Percentiles rank a stretch among this genome's conserved stretches.
These are phyloP conservation scores for Lepidocyrtoides sp. DNA, from an alignment of 2,888 invertebrate genomes.

Conservation along the genomic window DNA sequence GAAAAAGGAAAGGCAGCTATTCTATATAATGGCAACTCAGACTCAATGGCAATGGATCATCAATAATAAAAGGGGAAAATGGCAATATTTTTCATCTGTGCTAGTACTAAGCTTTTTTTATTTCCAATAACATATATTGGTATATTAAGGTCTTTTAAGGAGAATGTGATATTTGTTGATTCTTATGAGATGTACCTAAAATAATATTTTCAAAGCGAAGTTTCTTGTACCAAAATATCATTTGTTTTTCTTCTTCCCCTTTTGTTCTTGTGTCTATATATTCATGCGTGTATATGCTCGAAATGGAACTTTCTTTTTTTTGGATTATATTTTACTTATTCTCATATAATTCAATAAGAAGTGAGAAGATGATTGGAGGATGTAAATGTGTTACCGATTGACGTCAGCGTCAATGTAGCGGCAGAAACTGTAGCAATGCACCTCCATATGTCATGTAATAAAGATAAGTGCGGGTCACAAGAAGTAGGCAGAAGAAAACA, in stretches of 20 bases:
- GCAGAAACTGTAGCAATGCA: not conserved
- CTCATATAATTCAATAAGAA: conserved; percentile 2
- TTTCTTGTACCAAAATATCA: conserved; percentile 51
- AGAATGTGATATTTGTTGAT: conserved; percentile 36
- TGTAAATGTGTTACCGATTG: conserved; percentile 24
- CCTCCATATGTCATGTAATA: conserved; percentile 42
- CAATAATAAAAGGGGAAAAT: not conserved
- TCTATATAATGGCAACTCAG: too few species aligned
- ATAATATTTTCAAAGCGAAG: conserved; percentile 70
- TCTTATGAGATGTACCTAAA: conserved; percentile 34
- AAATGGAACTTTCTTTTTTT: conserved; percentile 23
- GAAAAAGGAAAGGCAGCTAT: too few species aligned
- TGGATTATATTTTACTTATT: conserved; percentile 22
- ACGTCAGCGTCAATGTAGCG: conserved; percentile 52
- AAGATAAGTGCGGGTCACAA: conserved; percentile 59
- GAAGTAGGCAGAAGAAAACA: conserved; percentile 28
- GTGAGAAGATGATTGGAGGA: conserved; percentile 1
- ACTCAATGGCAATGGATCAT: too few species aligned
- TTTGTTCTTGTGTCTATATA: not conserved
- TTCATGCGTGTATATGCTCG: not conserved
- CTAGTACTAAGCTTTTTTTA: too few species aligned
- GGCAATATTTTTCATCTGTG: too few species aligned
- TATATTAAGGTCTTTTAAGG: not conserved
- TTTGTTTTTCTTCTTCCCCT: conserved; percentile 61
- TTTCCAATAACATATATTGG: not conserved